Evolutionary conservation across 2,888 invertebrate genomes (phyloP).

Genomic region (Sepiola atlantica): DNA sequence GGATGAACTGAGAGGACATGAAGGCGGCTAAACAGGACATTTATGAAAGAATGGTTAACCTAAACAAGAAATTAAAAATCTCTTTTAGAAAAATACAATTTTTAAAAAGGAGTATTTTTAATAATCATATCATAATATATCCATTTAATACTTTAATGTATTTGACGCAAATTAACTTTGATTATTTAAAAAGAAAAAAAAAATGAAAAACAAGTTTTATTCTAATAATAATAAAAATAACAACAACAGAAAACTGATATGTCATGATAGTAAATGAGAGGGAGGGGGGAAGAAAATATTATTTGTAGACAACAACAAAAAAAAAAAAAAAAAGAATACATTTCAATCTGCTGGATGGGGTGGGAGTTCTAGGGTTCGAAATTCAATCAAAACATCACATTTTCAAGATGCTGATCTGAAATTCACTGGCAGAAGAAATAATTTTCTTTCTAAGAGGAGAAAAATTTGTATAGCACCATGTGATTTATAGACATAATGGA

Average conservation of each 20-base stretch:
- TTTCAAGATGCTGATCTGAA: conserved; percentile 32
- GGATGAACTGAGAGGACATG: not conserved
- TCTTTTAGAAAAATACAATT: not conserved
- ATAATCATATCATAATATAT: not conserved
- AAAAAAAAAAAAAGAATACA: not conserved
- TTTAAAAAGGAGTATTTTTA: not conserved
- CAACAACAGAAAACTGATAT: conserved; percentile 11
- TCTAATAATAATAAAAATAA: not conserved
- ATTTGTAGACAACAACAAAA: conserved; percentile 11
- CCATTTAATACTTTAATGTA: not conserved
- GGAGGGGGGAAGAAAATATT: not conserved
- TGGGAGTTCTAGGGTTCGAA: not conserved
- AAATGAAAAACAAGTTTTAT: not conserved
- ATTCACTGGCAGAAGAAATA: not conserved
- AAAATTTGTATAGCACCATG: conserved; percentile 13
- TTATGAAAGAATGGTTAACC: not conserved
- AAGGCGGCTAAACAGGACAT: not conserved
- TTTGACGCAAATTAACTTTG: not conserved
- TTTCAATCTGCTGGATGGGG: not conserved
- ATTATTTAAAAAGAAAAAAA: not conserved
- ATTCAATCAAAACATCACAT: conserved; percentile 32
- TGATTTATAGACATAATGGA: not conserved
- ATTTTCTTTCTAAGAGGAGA: not conserved
- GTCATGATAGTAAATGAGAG: not conserved
- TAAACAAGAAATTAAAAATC: not conserved